Evolutionary conservation across 2,888 invertebrate genomes (phyloP).

Genomic region (Smittia aterrima): DNA sequence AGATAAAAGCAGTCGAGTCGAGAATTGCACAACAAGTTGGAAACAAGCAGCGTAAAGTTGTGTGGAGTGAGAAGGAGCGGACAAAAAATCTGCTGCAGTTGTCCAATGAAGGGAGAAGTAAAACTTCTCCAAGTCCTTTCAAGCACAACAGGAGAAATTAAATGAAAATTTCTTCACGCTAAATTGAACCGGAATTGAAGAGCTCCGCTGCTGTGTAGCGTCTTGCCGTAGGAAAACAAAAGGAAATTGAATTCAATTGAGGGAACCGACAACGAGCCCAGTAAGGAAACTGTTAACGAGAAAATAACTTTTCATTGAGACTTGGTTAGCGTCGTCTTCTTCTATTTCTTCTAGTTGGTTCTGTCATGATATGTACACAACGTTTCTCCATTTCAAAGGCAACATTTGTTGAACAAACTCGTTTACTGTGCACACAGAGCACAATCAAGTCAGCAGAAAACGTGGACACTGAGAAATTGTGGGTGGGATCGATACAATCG

Average conservation of each 20-base stretch:
- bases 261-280: not conserved
- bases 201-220: not conserved
- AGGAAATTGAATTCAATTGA: slow-evolving; percentile 5
- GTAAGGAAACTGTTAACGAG: not conserved
- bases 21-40: too few species aligned
- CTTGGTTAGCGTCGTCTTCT: too few species aligned
- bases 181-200: not conserved
- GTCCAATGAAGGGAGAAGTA: too few species aligned
- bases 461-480: not conserved
- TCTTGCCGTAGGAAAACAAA: not conserved
- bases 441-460: not conserved
- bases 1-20: too few species aligned
- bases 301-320: not conserved
- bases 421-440: not conserved
- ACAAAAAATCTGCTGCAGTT: too few species aligned
- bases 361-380: not conserved
- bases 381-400: not conserved
- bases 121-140: too few species aligned
- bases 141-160: not conserved
- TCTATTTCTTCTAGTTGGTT: too few species aligned
- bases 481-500: not conserved
- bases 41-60: too few species aligned
- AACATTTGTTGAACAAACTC: not conserved
- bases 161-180: not conserved
- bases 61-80: too few species aligned